Evolutionary conservation across 1,140 invertebrate species (phyloP), one percentile per base, ranked within the genome.

Genomic region (Mylabris phalerata): DNA sequence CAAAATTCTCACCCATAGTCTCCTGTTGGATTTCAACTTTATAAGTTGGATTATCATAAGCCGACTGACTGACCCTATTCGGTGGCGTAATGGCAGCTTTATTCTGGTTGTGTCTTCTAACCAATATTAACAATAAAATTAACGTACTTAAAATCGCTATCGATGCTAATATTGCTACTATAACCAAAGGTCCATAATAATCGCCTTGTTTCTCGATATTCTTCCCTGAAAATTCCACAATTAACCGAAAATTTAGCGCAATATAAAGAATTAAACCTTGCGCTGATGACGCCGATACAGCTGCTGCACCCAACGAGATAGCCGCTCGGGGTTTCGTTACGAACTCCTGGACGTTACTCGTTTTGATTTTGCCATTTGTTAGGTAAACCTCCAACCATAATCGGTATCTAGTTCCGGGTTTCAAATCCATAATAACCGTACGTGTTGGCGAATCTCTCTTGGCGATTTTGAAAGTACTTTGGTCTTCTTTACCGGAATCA

Each of bases 31-130:
- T 84, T 76, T 92, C 88, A 77, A 93, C 88, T 84, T 94, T 95
- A 79, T 93, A 95, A 67, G 90, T 92, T 52, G 92, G 92, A 79
- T 94, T 95, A 74, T 95, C 92, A 71, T 94, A 94, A 44, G 91
- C 90, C 6, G 90, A 86, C 49, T 86, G 81, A 10, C 83, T 85
- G 52, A 87, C 85, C 66, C 85, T 81, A 39, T 84, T 78, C n/a
- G 78, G 79, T 11, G 77, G 78, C 59, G 82, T 85, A 56, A 88
- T 85, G 46, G 85, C 79, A 40, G 83, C 82, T 47, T 83, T 84
- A 55, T 82, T 78, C 59, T 83, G 80, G 40, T 81, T 78, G 62
- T 91, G 85, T 67, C 88, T 80, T 65, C 86, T 80, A 66, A 93
- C 80, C 13, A 94, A 77, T 63, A 93, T 86, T 63, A 93, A 80